Base-by-base conservation (phyloP, 2,888 invertebrate genomes). In the Timema podura region DNA sequence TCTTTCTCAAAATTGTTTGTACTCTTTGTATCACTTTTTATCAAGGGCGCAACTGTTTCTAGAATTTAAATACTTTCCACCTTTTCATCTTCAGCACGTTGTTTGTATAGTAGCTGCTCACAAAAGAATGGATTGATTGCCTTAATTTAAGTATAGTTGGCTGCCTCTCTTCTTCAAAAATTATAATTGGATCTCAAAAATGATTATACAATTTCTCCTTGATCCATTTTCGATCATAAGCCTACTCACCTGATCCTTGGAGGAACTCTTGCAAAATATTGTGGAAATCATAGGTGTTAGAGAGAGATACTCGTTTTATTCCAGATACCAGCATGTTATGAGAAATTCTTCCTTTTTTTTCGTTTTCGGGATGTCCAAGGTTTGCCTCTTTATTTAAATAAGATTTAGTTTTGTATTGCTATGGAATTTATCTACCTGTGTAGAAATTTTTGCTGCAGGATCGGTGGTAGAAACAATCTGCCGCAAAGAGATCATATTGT, bases 361-460 rank as follows among this genome's bases (percentile, higher is more conserved):
- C 5, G n/a, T 57, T 57, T n/a, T 57, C 15, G n/a, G 5, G 57
- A 16, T 9, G 57, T 57, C 15, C 15, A 57, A n/a, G 57, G 15
- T 57, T n/a, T 57, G 9, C 13, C 5, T 13, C 30, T n/a, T 57
- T 13, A 57, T 57, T 57, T n/a, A 57, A 57, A 57, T 30, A 0
- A 8, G 8, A 16, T 16, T 57, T 57, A 1, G 3, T 30, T 30
- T n/a, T 57, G 9, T n/a, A 57, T 9, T n/a, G n/a, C 9, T 57
- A 9, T 7, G 57, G 15, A 57, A 57, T 57, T 5, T 57, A 13
- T 57, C 6, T 57, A 9, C 57, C 57, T 16, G 8, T 13, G 9
- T n/a, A n/a, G 57, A 57, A 10, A 57, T 57, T 57, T 57, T 15
- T 16, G 57, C 57, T 57, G 57, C 57, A 57, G 6, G 57, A n/a